Evolutionary conservation across 2,888 invertebrate species (phyloP).

Genomic region (Loripinus fragilis): DNA sequence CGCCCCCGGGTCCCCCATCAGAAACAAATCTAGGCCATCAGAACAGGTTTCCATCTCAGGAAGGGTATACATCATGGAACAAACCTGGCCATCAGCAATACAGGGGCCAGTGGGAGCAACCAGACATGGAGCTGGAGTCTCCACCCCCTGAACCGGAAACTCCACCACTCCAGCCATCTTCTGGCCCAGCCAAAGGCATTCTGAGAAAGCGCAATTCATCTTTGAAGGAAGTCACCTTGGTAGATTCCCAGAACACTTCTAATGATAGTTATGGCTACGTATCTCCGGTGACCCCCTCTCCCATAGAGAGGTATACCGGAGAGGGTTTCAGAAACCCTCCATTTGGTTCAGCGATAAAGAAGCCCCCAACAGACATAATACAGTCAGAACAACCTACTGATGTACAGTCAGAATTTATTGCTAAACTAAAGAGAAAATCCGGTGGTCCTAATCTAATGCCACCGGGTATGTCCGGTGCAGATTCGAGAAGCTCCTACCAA

Average conservation of each 20-base stretch:
- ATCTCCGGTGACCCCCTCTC: conserved; percentile 2
- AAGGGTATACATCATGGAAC: conserved; percentile 20
- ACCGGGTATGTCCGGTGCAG: conserved; percentile 32
- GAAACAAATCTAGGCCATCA: conserved; percentile 30
- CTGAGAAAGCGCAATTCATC: conserved; percentile 64
- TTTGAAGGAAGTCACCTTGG: conserved; percentile 60
- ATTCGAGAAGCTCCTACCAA: background rate
- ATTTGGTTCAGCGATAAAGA: background rate
- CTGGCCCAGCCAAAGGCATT: conserved; percentile 63
- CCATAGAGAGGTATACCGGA: conserved; percentile 10
- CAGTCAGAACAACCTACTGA: conserved; percentile 43
- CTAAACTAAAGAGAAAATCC: conserved; percentile 74
- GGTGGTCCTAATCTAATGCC: conserved; percentile 43
- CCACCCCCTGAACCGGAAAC: conserved; percentile 28
- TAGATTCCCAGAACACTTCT: conserved; percentile 41
- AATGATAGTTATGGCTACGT: background rate
- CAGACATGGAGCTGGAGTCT: conserved; percentile 38
- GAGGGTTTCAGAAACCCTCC: conserved; percentile 44
- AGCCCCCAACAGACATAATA: conserved; percentile 30
- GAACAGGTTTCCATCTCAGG: conserved; percentile 30
- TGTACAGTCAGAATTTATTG: conserved; percentile 76
- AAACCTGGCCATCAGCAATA: conserved; percentile 14
- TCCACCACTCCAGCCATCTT: conserved; percentile 56
- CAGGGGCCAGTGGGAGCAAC: conserved; percentile 39
- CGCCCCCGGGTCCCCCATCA: conserved; percentile 18